Evolutionary conservation across 2,888 invertebrate genomes (phyloP).

Genomic region (Aphrophora alni): DNA sequence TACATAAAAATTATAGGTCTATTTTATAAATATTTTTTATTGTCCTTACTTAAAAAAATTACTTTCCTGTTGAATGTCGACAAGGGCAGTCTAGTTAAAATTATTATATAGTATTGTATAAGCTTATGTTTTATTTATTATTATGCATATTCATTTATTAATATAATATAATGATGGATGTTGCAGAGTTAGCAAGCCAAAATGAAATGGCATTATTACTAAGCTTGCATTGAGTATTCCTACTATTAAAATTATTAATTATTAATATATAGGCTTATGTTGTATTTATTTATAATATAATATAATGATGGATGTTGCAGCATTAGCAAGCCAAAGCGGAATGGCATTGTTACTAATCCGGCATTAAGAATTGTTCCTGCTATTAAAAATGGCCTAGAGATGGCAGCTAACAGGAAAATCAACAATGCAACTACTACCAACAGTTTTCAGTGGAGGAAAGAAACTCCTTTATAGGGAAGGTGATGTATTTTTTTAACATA

Average conservation of each 20-base stretch:
- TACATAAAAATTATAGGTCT: too few species aligned
- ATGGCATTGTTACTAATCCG: constrained; percentile 86
- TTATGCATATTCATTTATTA: too few species aligned
- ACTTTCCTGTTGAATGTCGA: too few species aligned
- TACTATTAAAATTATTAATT: constrained; percentile 64
- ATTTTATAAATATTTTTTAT: too few species aligned
- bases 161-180: too few species aligned
- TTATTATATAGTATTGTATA: too few species aligned
- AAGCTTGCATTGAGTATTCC: constrained; percentile 86
- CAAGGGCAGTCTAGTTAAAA: too few species aligned
- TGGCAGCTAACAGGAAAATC: constrained; percentile 60
- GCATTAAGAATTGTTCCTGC: constrained; percentile 82
- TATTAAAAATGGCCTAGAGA: constrained; percentile 74
- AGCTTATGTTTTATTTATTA: too few species aligned
- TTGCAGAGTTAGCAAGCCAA: constrained; percentile 66
- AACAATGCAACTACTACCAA: constrained; percentile 61
- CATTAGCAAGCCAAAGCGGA: constrained; percentile 74
- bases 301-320: too few species aligned
- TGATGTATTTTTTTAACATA: too few species aligned
- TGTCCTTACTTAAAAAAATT: too few species aligned
- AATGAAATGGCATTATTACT: constrained; percentile 84
- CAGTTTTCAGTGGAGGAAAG: constrained; percentile 86
- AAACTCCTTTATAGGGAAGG: constrained; percentile 70
- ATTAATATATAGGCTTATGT: background rate
- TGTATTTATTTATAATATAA: too few species aligned